phyloP scores from a whole-genome alignment of 1,140 invertebrate genomes.

The Trachymyrmex septentrionalis region DNA sequence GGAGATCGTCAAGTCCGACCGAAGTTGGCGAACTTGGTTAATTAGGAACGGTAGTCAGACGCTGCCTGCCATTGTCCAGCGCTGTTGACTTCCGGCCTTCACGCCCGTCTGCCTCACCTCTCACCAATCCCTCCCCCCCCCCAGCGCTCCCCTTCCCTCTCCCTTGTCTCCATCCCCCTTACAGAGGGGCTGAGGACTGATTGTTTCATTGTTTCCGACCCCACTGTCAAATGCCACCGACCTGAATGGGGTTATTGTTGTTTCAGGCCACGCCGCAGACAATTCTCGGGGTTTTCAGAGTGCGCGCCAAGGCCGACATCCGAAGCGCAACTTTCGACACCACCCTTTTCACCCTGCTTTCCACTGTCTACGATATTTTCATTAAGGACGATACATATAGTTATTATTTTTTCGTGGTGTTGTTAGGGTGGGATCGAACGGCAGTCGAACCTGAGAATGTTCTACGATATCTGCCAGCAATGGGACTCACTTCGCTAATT shows the following conservation, averaged over 20 bases:
- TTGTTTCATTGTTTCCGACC: conserved; percentile 86
- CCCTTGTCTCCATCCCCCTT: not conserved
- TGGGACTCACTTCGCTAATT: not conserved
- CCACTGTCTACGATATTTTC: conserved; percentile 33
- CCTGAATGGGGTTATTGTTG: conserved; percentile 84
- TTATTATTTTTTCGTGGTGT: conserved; percentile 47
- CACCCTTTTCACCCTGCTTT: not conserved
- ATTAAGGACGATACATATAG: conserved; percentile 38
- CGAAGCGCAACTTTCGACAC: conserved; percentile 39
- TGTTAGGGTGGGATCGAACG: conserved; percentile 9
- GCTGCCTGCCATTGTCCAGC: conserved; percentile 83
- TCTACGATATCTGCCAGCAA: not conserved
- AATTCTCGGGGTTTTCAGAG: conserved; percentile 78
- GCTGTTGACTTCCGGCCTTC: conserved; percentile 84
- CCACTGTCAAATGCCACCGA: conserved; percentile 83
- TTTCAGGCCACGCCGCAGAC: conserved; percentile 81
- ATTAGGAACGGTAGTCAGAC: conserved; percentile 84
- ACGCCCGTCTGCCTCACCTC: conserved; percentile 53
- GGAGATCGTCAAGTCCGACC: conserved; percentile 73
- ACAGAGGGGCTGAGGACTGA: conserved; percentile 79
- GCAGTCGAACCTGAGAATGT: not conserved
- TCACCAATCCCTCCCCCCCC: not conserved
- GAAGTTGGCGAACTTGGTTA: conserved; percentile 83
- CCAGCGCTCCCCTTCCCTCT: not conserved
- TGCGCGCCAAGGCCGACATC: conserved; percentile 52